A percentile compares a stretch with the other conserved stretches of the same genome.
Evolutionary conservation across 1,140 invertebrate genomes (phyloP).

Genomic region (Bombus affinis): DNA sequence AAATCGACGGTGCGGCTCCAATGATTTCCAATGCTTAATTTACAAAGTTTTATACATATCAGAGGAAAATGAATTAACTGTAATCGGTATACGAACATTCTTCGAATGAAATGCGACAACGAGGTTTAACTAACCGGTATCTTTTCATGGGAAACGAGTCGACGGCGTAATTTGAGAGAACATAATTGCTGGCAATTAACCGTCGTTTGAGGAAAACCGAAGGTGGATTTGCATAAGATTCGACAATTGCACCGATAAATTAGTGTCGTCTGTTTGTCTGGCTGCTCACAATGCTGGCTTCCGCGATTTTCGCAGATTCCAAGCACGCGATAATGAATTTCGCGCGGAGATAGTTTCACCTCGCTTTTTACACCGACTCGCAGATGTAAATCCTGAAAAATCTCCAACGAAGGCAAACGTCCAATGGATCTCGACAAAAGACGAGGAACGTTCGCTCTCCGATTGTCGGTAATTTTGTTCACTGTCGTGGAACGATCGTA

Average conservation of each 20-base stretch:
- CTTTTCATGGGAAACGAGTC: not conserved
- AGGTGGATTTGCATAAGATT: slow-evolving; percentile 47
- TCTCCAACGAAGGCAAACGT: slow-evolving; percentile 24
- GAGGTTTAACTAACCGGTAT: not conserved
- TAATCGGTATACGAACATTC: too few relatives aligned
- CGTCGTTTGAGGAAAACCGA: slow-evolving; percentile 5
- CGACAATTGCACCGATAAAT: slow-evolving; percentile 29
- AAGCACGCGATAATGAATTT: slow-evolving; percentile 59
- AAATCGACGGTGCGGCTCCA: too few relatives aligned
- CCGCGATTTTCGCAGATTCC: not conserved
- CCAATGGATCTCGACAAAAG: slow-evolving; percentile 37
- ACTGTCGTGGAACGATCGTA: slow-evolving; percentile 40
- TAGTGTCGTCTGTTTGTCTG: slow-evolving; percentile 23
- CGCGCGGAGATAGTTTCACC: slow-evolving; percentile 44
- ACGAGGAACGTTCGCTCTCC: slow-evolving; percentile 24
- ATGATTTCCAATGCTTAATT: too few relatives aligned
- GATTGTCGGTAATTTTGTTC: slow-evolving; percentile 44
- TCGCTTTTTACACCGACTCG: slow-evolving; percentile 30
- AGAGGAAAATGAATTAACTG: too few relatives aligned
- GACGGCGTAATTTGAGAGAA: not conserved
- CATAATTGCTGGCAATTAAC: slow-evolving; percentile 19
- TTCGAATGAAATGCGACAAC: not conserved
- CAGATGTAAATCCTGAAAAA: slow-evolving; percentile 46
- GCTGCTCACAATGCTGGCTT: not conserved
- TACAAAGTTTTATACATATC: too few relatives aligned